phyloP scores from a whole-genome alignment of 2,797 vertebrate genomes.

The Tenualosa thibaudeaui region DNA sequence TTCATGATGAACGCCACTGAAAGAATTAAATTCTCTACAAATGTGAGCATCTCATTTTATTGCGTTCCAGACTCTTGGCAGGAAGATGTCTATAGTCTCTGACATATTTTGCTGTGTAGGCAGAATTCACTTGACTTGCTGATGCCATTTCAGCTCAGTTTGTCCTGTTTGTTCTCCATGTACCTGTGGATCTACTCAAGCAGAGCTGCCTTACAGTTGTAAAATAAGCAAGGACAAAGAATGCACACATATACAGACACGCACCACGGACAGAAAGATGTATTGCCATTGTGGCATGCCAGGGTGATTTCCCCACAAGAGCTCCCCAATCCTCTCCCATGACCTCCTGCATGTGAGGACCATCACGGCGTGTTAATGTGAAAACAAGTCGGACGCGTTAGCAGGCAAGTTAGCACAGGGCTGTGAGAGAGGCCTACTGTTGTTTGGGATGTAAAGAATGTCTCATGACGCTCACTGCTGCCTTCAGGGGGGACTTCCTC shows the following conservation, averaged over 20 bases:
- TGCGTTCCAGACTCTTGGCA: neutral
- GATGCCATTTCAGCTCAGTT: neutral
- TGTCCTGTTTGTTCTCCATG: neutral
- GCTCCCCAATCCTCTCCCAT: neutral
- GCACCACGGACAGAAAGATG: neutral
- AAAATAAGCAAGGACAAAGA: neutral
- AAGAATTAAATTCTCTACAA: neutral
- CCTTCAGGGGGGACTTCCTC: neutral
- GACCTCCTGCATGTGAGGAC: neutral
- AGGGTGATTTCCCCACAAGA: neutral
- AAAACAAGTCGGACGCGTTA: constrained; percentile 1
- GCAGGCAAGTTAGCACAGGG: constrained; percentile 8
- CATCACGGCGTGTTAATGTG: constrained; percentile 20
- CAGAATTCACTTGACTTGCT: neutral
- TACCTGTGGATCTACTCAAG: neutral
- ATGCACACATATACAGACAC: neutral
- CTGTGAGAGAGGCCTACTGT: constrained; percentile 19
- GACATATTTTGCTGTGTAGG: neutral
- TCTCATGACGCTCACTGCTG: neutral
- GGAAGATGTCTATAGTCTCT: neutral
- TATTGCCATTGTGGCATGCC: neutral
- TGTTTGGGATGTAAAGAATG: constrained; percentile 23
- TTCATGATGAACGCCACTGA: neutral
- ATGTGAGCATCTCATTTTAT: neutral
- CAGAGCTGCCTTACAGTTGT: neutral